Evolutionary conservation across 2,888 invertebrate species (phyloP).

Genomic region (Eupeodes latifasciatus): DNA sequence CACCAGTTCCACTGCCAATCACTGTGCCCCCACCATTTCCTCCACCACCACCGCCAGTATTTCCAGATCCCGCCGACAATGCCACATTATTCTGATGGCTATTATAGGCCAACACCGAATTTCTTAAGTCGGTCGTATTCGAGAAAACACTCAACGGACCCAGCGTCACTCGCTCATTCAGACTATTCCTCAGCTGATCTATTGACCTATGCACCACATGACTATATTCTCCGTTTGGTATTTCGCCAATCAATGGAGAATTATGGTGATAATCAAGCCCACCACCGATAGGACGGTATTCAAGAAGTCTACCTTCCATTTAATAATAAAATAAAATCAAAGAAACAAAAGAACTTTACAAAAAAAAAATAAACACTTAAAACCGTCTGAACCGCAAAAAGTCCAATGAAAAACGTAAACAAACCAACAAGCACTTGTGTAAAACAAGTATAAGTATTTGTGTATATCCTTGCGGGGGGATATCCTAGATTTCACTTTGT

Average conservation of each 20-base stretch:
- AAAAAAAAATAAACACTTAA: slow-evolving; percentile 28
- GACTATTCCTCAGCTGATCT: slow-evolving; percentile 87
- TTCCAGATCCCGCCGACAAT: slow-evolving; percentile 29
- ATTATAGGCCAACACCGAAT: slow-evolving; percentile 82
- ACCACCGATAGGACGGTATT: slow-evolving; percentile 86
- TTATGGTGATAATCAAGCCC: slow-evolving; percentile 88
- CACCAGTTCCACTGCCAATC: slow-evolving; percentile 26
- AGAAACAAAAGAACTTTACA: slow-evolving; percentile 62
- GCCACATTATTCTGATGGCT: slow-evolving; percentile 78
- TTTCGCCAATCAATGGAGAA: slow-evolving; percentile 88
- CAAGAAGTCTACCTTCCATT: slow-evolving; percentile 86
- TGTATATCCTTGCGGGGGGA: slow-evolving; percentile 79
- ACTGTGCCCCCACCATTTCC: slow-evolving; percentile 10
- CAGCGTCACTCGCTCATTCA: slow-evolving; percentile 86
- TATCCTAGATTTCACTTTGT: slow-evolving; percentile 76
- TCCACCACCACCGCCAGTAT: neutral
- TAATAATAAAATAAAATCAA: slow-evolving; percentile 11
- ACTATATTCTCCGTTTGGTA: slow-evolving; percentile 87
- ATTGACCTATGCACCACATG: slow-evolving; percentile 88
- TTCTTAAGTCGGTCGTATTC: slow-evolving; percentile 82
- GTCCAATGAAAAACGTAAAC: slow-evolving; percentile 73
- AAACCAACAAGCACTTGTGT: slow-evolving; percentile 74
- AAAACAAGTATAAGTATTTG: slow-evolving; percentile 65
- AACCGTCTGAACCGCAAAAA: slow-evolving; percentile 51
- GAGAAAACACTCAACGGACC: slow-evolving; percentile 85